Evolutionary conservation across 2,888 invertebrate species (phyloP).

Genomic region (Tethea ocularis): DNA sequence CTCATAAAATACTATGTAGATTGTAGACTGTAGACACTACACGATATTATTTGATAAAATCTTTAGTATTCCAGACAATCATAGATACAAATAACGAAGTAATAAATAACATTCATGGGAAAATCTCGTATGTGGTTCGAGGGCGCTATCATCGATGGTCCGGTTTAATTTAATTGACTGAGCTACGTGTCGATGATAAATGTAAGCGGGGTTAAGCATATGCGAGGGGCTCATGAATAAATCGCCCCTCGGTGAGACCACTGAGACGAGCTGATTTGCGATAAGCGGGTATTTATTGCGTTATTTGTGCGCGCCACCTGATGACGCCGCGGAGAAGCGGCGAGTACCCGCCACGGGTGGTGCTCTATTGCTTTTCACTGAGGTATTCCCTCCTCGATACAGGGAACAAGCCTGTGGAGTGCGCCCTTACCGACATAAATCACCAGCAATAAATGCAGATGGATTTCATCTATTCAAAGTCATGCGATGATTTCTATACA

Average conservation of each 20-base stretch:
- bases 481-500: slow-evolving; percentile 34
- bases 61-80: slow-evolving; percentile 47
- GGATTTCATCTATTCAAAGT: slow-evolving; percentile 53
- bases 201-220: slow-evolving; percentile 76
- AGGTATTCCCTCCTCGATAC: slow-evolving; percentile 44
- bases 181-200: slow-evolving; percentile 77
- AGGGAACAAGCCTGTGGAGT: slow-evolving; percentile 48
- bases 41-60: slow-evolving; percentile 7
- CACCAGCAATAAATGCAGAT: slow-evolving; percentile 62
- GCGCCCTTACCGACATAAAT: slow-evolving; percentile 64
- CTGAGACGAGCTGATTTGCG: slow-evolving; percentile 80
- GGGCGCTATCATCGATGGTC: slow-evolving; percentile 73
- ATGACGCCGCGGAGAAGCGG: slow-evolving; percentile 17
- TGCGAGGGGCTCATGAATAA: slow-evolving; percentile 75
- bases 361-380: slow-evolving; percentile 61
- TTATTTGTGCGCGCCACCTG: slow-evolving; percentile 75
- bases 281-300: slow-evolving; percentile 81
- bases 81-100: slow-evolving; percentile 66
- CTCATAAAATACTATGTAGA: too few species aligned
- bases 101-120: slow-evolving; percentile 72
- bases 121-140: slow-evolving; percentile 66
- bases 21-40: not conserved
- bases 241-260: slow-evolving; percentile 73
- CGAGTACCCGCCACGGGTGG: slow-evolving; percentile 68
- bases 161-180: slow-evolving; percentile 82